phyloP scores from a whole-genome alignment of 2,797 vertebrate species.

The Hippoglossus hippoglossus region DNA sequence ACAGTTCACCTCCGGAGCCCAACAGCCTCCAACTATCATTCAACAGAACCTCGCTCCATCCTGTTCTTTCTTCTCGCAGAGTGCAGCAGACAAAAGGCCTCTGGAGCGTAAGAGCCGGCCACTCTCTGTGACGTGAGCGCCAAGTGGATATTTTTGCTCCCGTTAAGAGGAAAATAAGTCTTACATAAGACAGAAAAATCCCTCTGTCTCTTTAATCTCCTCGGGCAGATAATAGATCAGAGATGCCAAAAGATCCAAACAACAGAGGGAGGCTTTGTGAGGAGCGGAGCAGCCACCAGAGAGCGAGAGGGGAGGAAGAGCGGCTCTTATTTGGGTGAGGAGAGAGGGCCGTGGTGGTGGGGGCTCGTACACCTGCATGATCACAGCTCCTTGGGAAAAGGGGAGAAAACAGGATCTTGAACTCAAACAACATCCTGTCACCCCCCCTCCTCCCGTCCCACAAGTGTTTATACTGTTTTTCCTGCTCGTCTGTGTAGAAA shows the following conservation, averaged over 20 bases:
- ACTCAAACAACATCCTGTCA: slow-evolving; percentile 82
- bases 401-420: slow-evolving; percentile 83
- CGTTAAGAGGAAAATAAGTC: slow-evolving; percentile 5
- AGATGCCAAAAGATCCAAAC: neutral
- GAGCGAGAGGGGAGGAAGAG: slow-evolving; percentile 33
- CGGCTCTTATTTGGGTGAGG: slow-evolving; percentile 30
- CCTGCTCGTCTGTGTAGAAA: slow-evolving; percentile 59
- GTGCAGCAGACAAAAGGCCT: no score
- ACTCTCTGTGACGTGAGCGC: neutral
- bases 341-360: slow-evolving; percentile 12
- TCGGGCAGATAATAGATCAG: slow-evolving; percentile 12
- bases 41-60: no score
- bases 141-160: slow-evolving; percentile 36
- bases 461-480: slow-evolving; percentile 63
- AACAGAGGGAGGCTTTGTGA: slow-evolving; percentile 34
- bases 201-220: slow-evolving; percentile 11
- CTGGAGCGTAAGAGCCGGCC: no score
- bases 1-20: slow-evolving; percentile 31
- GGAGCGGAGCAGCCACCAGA: neutral
- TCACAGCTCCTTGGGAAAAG: slow-evolving; percentile 66
- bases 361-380: slow-evolving; percentile 74
- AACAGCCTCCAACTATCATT: no score
- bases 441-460: slow-evolving; percentile 22
- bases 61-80: neutral
- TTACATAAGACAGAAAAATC: slow-evolving; percentile 31